phyloP scores from a whole-genome alignment of 2,797 vertebrate genomes.

The Phalanger gymnotis region DNA sequence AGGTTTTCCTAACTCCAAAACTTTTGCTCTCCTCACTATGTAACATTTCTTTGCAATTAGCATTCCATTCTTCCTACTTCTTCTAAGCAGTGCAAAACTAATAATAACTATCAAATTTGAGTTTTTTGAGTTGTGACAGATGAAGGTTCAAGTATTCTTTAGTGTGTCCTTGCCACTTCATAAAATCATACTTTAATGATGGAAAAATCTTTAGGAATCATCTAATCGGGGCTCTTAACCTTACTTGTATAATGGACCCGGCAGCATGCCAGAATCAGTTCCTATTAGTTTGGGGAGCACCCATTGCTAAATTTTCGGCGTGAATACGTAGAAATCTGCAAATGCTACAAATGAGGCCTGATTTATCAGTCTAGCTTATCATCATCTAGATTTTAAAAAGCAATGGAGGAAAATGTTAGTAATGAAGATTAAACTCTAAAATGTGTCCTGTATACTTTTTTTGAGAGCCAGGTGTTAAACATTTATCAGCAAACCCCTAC shows the following conservation, averaged over 20 bases:
- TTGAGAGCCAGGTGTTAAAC: background rate
- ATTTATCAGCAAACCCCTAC: background rate
- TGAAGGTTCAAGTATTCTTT: background rate
- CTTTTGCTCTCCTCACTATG: background rate
- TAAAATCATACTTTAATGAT: background rate
- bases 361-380: background rate
- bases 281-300: background rate
- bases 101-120: background rate
- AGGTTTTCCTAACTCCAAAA: background rate
- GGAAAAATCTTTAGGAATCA: background rate
- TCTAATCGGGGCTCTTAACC: background rate
- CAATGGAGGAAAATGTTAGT: background rate
- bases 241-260: background rate
- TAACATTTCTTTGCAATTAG: background rate
- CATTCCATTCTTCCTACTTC: background rate
- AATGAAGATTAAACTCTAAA: background rate
- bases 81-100: background rate
- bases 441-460: background rate
- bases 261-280: background rate
- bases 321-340: background rate
- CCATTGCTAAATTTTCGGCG: background rate
- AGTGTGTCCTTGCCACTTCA: background rate
- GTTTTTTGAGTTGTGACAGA: background rate
- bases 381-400: background rate
- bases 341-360: background rate